These are phyloP conservation scores for Drosophila barbarae DNA, from an alignment of 2,888 invertebrate genomes.

Conservation along the genomic window DNA sequence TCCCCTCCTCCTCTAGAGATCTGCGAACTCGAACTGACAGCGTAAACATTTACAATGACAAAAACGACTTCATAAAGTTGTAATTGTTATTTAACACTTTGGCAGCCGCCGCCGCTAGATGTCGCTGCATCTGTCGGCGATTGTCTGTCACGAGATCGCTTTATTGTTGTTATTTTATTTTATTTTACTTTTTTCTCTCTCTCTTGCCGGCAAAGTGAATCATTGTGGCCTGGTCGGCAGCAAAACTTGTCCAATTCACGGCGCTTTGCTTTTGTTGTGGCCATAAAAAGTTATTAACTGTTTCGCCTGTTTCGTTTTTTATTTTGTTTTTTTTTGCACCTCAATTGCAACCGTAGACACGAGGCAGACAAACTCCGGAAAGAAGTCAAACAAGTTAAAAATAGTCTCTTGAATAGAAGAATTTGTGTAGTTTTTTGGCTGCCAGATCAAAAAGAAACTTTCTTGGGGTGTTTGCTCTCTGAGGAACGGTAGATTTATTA, in stretches of 20 bases:
- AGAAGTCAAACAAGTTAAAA: conserved; percentile 40
- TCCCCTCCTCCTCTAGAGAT: conserved; percentile 12
- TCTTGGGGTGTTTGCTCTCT: conserved; percentile 10
- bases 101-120: conserved; percentile 57
- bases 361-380: conserved; percentile 33
- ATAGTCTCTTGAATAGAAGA: conserved; percentile 30
- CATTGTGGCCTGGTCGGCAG: conserved; percentile 21
- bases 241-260: conserved; percentile 42
- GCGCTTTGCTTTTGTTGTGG: conserved; percentile 33
- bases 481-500: conserved; percentile 15
- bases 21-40: conserved; percentile 16
- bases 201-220: conserved; percentile 22
- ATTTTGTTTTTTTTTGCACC: conserved; percentile 26
- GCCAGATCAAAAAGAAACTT: conserved; percentile 15
- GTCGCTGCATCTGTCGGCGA: conserved; percentile 62
- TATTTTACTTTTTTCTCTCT: neutral
- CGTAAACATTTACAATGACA: conserved; percentile 42
- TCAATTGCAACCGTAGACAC: conserved; percentile 41
- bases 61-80: conserved; percentile 69
- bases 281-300: conserved; percentile 43
- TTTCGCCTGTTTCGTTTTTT: conserved; percentile 16
- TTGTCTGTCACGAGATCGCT: conserved; percentile 46
- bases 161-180: conserved; percentile 24
- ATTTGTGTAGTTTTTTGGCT: conserved; percentile 18
- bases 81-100: conserved; percentile 74